Percentiles rank a stretch among this genome's conserved stretches.
These are phyloP conservation scores for Aphelinus atriplicis DNA, from an alignment of 1,140 invertebrate species.

Conservation along the genomic window DNA sequence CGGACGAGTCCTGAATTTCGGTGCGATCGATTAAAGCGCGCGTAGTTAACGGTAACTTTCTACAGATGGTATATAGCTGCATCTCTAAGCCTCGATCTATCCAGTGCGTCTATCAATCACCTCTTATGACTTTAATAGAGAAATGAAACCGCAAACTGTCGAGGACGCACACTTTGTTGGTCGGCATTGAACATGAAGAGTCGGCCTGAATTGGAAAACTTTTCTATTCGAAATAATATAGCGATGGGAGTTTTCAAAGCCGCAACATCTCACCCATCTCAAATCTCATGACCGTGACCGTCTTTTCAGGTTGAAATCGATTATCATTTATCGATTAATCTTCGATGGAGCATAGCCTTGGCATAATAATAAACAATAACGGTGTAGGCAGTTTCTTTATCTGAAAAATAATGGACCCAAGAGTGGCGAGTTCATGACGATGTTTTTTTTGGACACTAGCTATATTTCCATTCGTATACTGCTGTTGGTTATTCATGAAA, in stretches of 20 bases:
- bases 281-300: background rate
- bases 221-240: background rate
- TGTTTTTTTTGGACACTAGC: too few relatives aligned
- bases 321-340: too few relatives aligned
- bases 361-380: too few relatives aligned
- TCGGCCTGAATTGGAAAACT: constrained; percentile 13
- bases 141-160: constrained; percentile 35
- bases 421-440: too few relatives aligned
- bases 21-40: constrained; percentile 15
- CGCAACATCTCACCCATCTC: too few relatives aligned
- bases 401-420: too few relatives aligned
- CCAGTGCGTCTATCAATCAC: constrained; percentile 29
- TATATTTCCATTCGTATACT: too few relatives aligned
- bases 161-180: constrained; percentile 10
- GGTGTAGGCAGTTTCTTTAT: too few relatives aligned
- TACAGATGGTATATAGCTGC: background rate
- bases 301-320: too few relatives aligned
- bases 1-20: constrained; percentile 1
- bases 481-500: too few relatives aligned
- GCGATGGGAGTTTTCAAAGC: too few relatives aligned
- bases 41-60: background rate
- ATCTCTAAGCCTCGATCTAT: constrained; percentile 20
- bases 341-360: too few relatives aligned
- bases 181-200: background rate
- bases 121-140: constrained; percentile 18